phyloP scores from a whole-genome alignment of 2,113 vertebrate species.

The Vulpes lagopus region DNA sequence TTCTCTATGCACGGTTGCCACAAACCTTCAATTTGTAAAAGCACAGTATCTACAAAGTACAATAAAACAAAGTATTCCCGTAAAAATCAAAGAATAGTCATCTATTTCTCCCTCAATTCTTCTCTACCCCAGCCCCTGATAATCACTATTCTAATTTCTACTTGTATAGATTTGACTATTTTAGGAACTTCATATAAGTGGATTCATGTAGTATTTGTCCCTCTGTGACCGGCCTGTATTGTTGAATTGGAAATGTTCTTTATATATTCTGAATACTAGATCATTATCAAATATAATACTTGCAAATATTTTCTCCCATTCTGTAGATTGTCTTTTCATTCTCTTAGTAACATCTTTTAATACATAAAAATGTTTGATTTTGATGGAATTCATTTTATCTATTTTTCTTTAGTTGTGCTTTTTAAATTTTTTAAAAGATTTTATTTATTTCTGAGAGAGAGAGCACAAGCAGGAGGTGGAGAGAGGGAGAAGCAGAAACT shows the following conservation, averaged over 20 bases:
- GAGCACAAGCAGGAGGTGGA: no score
- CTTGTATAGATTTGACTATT: not conserved
- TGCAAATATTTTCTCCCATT: not conserved
- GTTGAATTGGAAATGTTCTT: not conserved
- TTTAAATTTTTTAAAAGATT: no score
- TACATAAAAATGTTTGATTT: not conserved
- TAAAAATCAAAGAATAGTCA: not conserved
- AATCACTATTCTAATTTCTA: not conserved
- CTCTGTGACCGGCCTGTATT: not conserved
- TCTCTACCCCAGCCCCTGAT: not conserved
- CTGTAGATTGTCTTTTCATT: not conserved
- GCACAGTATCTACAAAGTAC: not conserved
- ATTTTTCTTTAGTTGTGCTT: not conserved
- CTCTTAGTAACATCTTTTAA: not conserved
- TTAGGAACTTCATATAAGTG: not conserved
- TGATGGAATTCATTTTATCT: not conserved
- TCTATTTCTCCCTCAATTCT: not conserved
- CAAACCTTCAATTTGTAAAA: not conserved
- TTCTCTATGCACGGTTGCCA: not conserved
- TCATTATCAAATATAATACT: not conserved
- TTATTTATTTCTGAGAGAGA: no score
- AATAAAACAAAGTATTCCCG: not conserved
- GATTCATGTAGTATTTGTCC: not conserved
- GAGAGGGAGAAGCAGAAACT: not conserved
- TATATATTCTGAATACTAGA: not conserved